Evolutionary conservation across 2,113 vertebrate genomes (phyloP), one percentile per base, ranked within the genome.

Genomic region (Tichodroma muraria): DNA sequence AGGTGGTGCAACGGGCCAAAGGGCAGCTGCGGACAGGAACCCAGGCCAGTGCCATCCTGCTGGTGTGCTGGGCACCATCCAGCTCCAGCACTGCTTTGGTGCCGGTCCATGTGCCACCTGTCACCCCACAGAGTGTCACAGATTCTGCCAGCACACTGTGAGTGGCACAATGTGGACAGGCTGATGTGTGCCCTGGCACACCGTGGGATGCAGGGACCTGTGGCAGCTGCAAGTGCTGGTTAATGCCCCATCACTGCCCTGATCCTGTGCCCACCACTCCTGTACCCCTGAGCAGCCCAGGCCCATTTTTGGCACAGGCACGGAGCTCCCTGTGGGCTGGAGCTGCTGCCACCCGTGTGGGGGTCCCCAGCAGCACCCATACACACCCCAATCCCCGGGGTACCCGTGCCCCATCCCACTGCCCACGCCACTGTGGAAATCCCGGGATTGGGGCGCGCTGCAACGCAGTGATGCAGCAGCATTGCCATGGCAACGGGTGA

Each of bases 401-500:
- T 24, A 14, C 27, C 70, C 10, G 0, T 15, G 6, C 12, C 25
- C 57, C 25, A 2, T 73, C 66, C 50, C 0, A 1, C 75, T 61
- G 87, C 94, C 92, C 80, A 75, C 72, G 24, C 75, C 47, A 9
- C 68, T 20, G 82, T 85, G 90, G 95, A 95, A 95, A 96, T 93
- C 95, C 93, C 90, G 5, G 66, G 44, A 24, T 57, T 79, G 94
- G 93, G 94, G 90, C 6, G 4, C 17, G 7, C 71, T 85, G 92
- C 70, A n/a, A 89, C 42, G 61, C 94, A 75, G 87, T 76, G 93
- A 95, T 93, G 93, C 95, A 87, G 94, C 89, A 93, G 80, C 85
- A 47, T 97, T 1, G 21, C 95, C 92, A 96, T 96, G 95, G 96
- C 94, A 97, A 98, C 97, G 61, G 52, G 53, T 97, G 96, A 97